These are phyloP conservation scores for Maconellicoccus hirsutus DNA, from an alignment of 1,140 invertebrate genomes.

Conservation along the genomic window DNA sequence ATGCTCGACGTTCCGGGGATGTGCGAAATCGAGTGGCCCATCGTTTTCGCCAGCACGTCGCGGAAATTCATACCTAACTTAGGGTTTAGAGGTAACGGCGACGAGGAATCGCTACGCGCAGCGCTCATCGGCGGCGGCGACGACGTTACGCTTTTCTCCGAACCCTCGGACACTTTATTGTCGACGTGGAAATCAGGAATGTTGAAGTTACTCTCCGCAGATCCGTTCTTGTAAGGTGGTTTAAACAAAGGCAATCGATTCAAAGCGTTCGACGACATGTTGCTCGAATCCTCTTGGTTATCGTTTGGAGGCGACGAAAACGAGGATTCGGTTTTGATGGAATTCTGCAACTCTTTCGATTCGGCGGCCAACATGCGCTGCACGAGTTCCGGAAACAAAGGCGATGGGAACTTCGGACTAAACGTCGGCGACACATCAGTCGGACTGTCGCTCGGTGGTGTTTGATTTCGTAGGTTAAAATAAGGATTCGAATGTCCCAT, in stretches of 20 bases:
- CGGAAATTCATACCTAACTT: conserved; percentile 45
- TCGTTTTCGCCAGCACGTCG: conserved; percentile 77
- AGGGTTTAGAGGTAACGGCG: conserved; percentile 41
- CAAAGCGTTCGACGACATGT: neutral
- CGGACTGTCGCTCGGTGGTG: conserved; percentile 19
- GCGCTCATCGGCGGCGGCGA: conserved; percentile 22
- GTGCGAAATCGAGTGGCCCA: conserved; percentile 42
- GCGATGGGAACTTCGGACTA: conserved; percentile 12
- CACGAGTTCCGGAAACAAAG: conserved; percentile 45
- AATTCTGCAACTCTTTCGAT: conserved; percentile 33
- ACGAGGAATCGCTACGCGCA: conserved; percentile 37
- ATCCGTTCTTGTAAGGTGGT: neutral
- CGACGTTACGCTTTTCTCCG: conserved; percentile 14
- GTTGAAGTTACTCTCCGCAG: conserved; percentile 29
- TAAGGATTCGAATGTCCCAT: conserved; percentile 4
- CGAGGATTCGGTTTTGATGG: neutral
- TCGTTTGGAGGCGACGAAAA: conserved; percentile 12
- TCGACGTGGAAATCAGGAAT: conserved; percentile 34
- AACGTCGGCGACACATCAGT: neutral
- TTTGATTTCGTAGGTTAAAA: conserved; percentile 23
- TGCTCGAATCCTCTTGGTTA: conserved; percentile 1
- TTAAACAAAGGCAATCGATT: neutral
- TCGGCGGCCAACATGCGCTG: conserved; percentile 38
- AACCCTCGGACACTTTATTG: conserved; percentile 26
- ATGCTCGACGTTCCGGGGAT: conserved; percentile 30